These are phyloP conservation scores for Oedothorax gibbosus DNA, from an alignment of 1,140 invertebrate species.

Conservation along the genomic window DNA sequence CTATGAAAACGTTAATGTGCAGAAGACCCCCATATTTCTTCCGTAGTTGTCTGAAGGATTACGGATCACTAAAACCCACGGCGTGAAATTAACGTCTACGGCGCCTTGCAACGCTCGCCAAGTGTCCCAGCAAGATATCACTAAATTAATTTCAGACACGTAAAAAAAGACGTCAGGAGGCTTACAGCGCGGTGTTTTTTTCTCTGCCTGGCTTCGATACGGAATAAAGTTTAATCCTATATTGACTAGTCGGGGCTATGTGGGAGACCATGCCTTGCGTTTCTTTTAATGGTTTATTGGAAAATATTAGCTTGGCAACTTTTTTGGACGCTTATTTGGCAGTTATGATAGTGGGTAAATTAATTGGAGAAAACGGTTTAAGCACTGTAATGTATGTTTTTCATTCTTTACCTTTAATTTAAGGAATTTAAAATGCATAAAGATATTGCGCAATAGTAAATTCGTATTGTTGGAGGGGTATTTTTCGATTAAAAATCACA, in stretches of 20 bases:
- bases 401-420: no score
- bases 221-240: slow-evolving; percentile 54
- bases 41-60: slow-evolving; percentile 51
- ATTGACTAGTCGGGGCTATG: slow-evolving; percentile 50
- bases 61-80: slow-evolving; percentile 56
- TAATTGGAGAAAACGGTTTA: no score
- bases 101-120: slow-evolving; percentile 51
- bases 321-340: no score
- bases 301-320: no score
- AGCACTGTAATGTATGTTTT: no score
- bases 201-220: slow-evolving; percentile 20
- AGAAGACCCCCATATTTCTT: slow-evolving; percentile 33
- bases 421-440: no score
- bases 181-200: slow-evolving; percentile 47
- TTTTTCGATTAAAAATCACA: no score
- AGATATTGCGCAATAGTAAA: no score
- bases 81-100: slow-evolving; percentile 58
- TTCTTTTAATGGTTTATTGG: no score
- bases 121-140: slow-evolving; percentile 57
- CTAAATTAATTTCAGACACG: slow-evolving; percentile 60
- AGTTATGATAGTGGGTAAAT: no score
- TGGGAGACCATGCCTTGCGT: no score
- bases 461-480: no score
- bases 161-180: slow-evolving; percentile 58
- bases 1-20: slow-evolving; percentile 51